Conservation (phyloP, 2,113 vertebrate genomes). For the Okapia johnstoni region DNA sequence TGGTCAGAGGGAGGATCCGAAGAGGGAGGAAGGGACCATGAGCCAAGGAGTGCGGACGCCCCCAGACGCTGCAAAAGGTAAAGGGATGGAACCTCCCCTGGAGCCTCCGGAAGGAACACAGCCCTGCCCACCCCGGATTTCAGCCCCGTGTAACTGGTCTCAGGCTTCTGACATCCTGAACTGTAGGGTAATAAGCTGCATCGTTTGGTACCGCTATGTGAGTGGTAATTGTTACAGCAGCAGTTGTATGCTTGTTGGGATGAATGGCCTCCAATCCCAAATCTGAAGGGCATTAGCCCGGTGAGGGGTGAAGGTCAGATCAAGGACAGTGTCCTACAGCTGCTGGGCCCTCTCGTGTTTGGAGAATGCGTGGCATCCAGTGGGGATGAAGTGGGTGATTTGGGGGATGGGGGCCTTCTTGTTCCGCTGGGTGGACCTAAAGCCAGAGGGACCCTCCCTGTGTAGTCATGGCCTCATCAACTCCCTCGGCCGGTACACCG, state of each 20-base stretch:
- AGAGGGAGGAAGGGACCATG: fast-evolving
- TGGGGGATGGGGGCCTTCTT: fast-evolving
- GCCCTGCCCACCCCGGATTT: background rate
- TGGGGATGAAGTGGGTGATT: background rate
- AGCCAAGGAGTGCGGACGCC: background rate
- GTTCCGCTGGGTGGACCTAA: background rate
- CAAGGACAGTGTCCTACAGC: background rate
- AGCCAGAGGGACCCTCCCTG: background rate
- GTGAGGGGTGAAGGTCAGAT: background rate
- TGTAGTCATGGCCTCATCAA: background rate
- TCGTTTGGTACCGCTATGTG: background rate
- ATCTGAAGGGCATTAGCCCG: background rate
- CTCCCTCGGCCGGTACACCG: fast-evolving
- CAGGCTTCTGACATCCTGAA: background rate
- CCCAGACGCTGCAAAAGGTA: background rate
- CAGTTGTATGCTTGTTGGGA: background rate
- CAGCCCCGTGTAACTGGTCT: background rate
- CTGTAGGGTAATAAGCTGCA: too few species aligned
- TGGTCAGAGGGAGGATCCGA: background rate
- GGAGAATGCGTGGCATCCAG: background rate
- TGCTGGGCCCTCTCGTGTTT: background rate
- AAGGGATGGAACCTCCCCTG: fast-evolving
- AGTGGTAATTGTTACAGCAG: background rate
- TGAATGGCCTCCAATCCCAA: background rate
- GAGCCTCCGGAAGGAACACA: background rate